Evolutionary conservation across 1,140 invertebrate species (phyloP).

Genomic region (Colletes gigas): DNA sequence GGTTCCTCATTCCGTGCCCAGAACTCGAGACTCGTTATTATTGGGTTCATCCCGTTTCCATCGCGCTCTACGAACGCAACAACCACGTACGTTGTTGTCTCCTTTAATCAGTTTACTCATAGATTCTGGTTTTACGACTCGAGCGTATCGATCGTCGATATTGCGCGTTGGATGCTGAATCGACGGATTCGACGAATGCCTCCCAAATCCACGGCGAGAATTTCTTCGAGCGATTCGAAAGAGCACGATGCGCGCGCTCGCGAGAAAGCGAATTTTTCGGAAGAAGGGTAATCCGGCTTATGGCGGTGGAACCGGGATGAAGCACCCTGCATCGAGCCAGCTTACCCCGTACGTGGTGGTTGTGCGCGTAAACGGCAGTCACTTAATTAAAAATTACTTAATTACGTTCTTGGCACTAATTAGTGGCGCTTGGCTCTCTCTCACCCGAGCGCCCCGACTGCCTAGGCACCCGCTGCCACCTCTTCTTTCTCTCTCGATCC

Average conservation of each 20-base stretch:
- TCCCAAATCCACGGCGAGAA: too few species aligned
- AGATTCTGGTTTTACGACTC: not conserved
- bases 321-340: constrained; percentile 68
- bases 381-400: constrained; percentile 86
- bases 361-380: constrained; percentile 79
- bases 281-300: constrained; percentile 64
- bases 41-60: not conserved
- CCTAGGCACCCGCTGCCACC: constrained; percentile 61
- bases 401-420: constrained; percentile 85
- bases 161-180: constrained; percentile 13
- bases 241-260: not conserved
- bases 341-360: constrained; percentile 65
- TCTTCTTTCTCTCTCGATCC: constrained; percentile 62
- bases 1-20: constrained; percentile 2
- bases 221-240: not conserved
- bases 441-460: constrained; percentile 67
- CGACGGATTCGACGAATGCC: not conserved
- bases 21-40: not conserved
- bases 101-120: too few species aligned
- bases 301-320: constrained; percentile 64
- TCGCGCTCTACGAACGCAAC: too few species aligned
- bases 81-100: too few species aligned
- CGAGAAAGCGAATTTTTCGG: constrained; percentile 58
- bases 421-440: constrained; percentile 79
- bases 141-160: constrained; percentile 24